A percentile compares a stretch with the other conserved stretches of the same genome.
Evolutionary conservation across 2,113 vertebrate species (phyloP).

Genomic region (Gymnarchus niloticus): DNA sequence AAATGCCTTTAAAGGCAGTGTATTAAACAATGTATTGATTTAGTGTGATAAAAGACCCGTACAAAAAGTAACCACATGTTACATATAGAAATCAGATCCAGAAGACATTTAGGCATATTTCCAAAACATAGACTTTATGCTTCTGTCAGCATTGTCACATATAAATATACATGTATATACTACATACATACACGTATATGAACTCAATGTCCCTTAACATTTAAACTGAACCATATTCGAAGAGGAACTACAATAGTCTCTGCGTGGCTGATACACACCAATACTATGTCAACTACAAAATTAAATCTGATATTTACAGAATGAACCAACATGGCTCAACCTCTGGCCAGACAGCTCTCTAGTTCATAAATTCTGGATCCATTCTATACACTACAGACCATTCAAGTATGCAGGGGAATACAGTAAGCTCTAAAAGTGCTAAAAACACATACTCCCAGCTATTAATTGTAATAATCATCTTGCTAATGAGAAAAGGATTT

Average conservation of each 20-base stretch:
- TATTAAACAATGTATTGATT: background rate
- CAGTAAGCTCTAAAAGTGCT: background rate
- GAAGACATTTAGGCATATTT: background rate
- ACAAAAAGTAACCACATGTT: background rate
- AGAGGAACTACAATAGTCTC: background rate
- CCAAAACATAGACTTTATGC: background rate
- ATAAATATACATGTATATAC: no score
- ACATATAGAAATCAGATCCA: background rate
- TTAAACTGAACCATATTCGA: background rate
- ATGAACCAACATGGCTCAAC: background rate
- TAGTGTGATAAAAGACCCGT: background rate
- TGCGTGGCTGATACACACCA: background rate
- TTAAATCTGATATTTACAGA: background rate
- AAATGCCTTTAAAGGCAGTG: background rate
- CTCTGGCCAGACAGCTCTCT: background rate
- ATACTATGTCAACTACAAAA: background rate
- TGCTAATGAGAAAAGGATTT: background rate
- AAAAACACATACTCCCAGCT: background rate
- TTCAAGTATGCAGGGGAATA: background rate
- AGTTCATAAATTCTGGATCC: background rate
- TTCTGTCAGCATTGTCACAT: background rate
- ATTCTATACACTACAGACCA: background rate
- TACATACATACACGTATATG: background rate
- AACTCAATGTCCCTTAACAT: background rate
- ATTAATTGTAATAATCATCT: conserved; percentile 1